phyloP scores from a whole-genome alignment of 35 echinoderm and acorn worm species.

The Chiridota heheva region DNA sequence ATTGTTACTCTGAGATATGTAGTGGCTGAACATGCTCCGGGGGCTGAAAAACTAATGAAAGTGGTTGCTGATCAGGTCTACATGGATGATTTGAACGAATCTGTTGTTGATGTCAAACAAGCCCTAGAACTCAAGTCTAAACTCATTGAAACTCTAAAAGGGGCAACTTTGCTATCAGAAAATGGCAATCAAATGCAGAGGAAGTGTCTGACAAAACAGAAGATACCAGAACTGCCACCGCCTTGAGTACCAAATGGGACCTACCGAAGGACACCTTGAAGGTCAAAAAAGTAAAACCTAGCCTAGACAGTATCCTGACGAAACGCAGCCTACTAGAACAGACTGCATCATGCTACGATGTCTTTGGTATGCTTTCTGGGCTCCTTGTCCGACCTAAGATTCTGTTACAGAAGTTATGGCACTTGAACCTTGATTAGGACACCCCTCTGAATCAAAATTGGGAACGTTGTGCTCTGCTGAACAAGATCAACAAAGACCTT shows the following conservation, averaged over 20 bases:
- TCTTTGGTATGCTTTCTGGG: slow-evolving; percentile 54
- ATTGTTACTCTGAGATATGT: slow-evolving; percentile 76
- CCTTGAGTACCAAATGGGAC: slow-evolving; percentile 58
- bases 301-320: slow-evolving; percentile 12
- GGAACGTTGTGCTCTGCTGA: slow-evolving; percentile 19
- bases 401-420: slow-evolving; percentile 67
- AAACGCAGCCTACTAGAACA: slow-evolving; percentile 61
- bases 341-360: slow-evolving; percentile 77
- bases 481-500: slow-evolving; percentile 49
- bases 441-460: slow-evolving; percentile 29
- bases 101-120: slow-evolving; percentile 39
- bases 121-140: slow-evolving; percentile 45
- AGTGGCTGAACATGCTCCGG: slow-evolving; percentile 48
- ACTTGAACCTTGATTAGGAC: slow-evolving; percentile 66
- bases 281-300: slow-evolving; percentile 22
- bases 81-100: slow-evolving; percentile 76
- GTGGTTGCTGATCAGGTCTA: slow-evolving; percentile 66
- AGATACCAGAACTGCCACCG: slow-evolving; percentile 30
- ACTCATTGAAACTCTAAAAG: slow-evolving; percentile 57
- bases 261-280: slow-evolving; percentile 53
- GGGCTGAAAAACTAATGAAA: slow-evolving; percentile 53
- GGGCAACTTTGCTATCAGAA: slow-evolving; percentile 67
- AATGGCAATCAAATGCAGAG: slow-evolving; percentile 66
- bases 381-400: slow-evolving; percentile 50
- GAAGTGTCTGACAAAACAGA: slow-evolving; percentile 51